These are phyloP conservation scores for Gymnarchus niloticus DNA, from an alignment of 2,113 vertebrate genomes.

Conservation along the genomic window DNA sequence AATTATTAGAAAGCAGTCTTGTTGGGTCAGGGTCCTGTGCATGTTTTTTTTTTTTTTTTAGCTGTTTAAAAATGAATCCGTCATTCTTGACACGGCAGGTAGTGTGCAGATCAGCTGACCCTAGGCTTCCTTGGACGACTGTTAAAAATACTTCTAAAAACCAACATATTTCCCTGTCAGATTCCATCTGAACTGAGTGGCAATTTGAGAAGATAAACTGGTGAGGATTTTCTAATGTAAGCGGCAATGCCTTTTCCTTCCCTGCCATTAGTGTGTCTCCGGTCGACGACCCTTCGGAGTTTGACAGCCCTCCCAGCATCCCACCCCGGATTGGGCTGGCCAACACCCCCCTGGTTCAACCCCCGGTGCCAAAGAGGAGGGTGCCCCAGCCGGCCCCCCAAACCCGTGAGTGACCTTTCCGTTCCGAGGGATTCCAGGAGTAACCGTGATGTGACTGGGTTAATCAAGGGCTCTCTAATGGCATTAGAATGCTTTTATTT, in stretches of 20 bases:
- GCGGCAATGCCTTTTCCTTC: conserved; percentile 21
- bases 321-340: conserved; percentile 37
- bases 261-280: conserved; percentile 16
- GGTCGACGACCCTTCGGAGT: conserved; percentile 26
- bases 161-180: neutral
- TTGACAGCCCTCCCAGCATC: conserved; percentile 38
- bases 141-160: neutral
- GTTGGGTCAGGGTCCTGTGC: neutral
- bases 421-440: neutral
- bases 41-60: neutral
- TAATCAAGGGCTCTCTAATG: too few species aligned
- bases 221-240: conserved; percentile 19
- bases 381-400: conserved; percentile 18
- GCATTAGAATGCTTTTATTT: neutral
- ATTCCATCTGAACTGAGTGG: neutral
- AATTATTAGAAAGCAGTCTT: neutral
- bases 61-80: neutral
- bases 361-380: conserved; percentile 20
- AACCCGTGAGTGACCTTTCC: conserved; percentile 34
- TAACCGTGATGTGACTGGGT: neutral
- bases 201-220: conserved; percentile 26
- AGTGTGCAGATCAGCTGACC: neutral
- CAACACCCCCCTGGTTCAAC: conserved; percentile 19
- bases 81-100: neutral
- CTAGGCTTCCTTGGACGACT: neutral